phyloP scores from a whole-genome alignment of 64 coral and sea anemone species.

The Dendronephthya gigantea region DNA sequence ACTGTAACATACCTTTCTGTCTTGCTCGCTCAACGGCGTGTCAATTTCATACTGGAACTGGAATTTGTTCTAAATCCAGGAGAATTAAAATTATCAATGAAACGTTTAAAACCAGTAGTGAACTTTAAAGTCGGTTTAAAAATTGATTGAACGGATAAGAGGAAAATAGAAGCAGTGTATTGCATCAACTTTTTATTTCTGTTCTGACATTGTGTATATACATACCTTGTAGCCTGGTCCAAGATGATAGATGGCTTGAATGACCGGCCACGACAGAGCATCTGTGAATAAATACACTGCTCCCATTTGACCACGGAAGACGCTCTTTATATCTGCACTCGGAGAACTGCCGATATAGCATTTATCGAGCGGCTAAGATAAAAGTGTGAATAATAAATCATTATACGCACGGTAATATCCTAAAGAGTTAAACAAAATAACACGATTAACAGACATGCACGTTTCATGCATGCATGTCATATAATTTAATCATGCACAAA shows the following conservation, averaged over 20 bases:
- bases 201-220: background rate
- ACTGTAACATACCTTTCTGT: slow-evolving; percentile 49
- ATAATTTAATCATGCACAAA: too few species aligned
- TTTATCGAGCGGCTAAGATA: slow-evolving; percentile 87
- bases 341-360: slow-evolving; percentile 93
- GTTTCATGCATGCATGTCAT: too few species aligned
- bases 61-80: slow-evolving; percentile 70
- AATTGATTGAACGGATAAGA: background rate
- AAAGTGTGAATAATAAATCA: background rate
- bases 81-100: background rate
- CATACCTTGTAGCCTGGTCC: slow-evolving; percentile 89
- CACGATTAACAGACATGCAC: too few species aligned
- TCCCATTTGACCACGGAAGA: slow-evolving; percentile 89
- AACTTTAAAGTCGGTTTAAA: too few species aligned
- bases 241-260: slow-evolving; percentile 71
- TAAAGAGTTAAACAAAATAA: too few species aligned
- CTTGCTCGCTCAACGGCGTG: slow-evolving; percentile 65
- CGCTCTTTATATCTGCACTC: slow-evolving; percentile 58
- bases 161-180: too few species aligned
- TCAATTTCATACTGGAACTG: slow-evolving; percentile 88
- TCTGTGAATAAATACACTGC: slow-evolving; percentile 90
- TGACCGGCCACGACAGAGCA: slow-evolving; percentile 42
- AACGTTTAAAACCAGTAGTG: too few species aligned
- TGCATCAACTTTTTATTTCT: background rate
- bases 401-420: too few species aligned